Conservation (phyloP, 2,888 invertebrate species). For the Dryadula phaetusa region DNA sequence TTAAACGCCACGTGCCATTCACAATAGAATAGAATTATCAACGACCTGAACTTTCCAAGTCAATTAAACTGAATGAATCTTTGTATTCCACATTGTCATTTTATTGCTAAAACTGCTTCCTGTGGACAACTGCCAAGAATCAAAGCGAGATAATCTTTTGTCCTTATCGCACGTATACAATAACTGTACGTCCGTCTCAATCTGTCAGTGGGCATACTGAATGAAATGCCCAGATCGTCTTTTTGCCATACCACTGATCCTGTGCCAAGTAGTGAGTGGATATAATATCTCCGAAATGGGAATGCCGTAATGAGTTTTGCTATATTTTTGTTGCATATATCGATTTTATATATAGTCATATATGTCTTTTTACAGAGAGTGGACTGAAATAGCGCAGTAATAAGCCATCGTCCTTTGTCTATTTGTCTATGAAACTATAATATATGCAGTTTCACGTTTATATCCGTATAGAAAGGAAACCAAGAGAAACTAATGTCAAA, state of each 20-base stretch:
- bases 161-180: conserved; percentile 52
- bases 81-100: conserved; percentile 76
- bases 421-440: too few relatives aligned
- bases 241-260: conserved; percentile 76
- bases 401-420: too few relatives aligned
- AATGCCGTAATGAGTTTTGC: conserved; percentile 39
- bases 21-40: conserved; percentile 39
- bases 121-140: conserved; percentile 83
- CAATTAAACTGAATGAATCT: conserved; percentile 76
- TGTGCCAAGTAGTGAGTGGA: conserved; percentile 74
- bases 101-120: conserved; percentile 79
- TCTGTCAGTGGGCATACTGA: conserved; percentile 71
- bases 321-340: conserved; percentile 24
- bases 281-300: conserved; percentile 57
- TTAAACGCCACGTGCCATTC: conserved; percentile 1
- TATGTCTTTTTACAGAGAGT: too few relatives aligned
- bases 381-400: too few relatives aligned
- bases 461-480: too few relatives aligned
- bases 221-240: conserved; percentile 75
- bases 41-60: conserved; percentile 61
- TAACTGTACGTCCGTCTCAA: conserved; percentile 57
- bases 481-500: too few relatives aligned
- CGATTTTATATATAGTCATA: conserved; percentile 9
- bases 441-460: too few relatives aligned
- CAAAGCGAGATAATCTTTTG: conserved; percentile 62